Evolutionary conservation across 2,113 vertebrate genomes (phyloP).

Genomic region (Panurus biarmicus): DNA sequence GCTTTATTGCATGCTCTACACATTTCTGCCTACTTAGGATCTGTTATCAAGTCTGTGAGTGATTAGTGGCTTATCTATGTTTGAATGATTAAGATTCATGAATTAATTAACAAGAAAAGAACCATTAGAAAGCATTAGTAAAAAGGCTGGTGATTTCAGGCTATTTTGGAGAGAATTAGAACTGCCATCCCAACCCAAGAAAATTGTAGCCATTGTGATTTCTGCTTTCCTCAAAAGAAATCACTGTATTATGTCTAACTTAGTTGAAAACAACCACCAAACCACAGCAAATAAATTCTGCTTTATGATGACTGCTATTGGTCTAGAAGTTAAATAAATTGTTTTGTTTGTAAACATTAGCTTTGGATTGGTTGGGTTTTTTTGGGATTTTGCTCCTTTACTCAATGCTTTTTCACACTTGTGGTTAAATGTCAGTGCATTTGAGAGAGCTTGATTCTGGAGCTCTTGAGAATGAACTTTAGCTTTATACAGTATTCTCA

Average conservation of each 20-base stretch:
- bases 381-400: not conserved
- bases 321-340: not conserved
- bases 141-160: conserved; percentile 1
- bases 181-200: not conserved
- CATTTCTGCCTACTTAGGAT: conserved; percentile 1
- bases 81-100: conserved; percentile 29
- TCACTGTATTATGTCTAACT: not conserved
- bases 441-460: not conserved
- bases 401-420: not conserved
- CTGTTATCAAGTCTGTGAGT: not conserved
- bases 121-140: conserved; percentile 7
- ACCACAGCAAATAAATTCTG: not conserved
- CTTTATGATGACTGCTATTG: not conserved
- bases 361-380: not conserved
- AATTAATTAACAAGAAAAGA: conserved; percentile 26
- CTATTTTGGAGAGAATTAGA: not conserved
- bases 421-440: not conserved
- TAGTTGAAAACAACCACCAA: not conserved
- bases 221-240: not conserved
- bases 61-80: conserved; percentile 18
- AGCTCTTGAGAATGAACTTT: not conserved
- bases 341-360: not conserved
- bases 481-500: not conserved
- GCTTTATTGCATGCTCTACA: not conserved
- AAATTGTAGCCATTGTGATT: not conserved